Conservation (phyloP, 1,140 invertebrate genomes). For the Solenopsis invicta region DNA sequence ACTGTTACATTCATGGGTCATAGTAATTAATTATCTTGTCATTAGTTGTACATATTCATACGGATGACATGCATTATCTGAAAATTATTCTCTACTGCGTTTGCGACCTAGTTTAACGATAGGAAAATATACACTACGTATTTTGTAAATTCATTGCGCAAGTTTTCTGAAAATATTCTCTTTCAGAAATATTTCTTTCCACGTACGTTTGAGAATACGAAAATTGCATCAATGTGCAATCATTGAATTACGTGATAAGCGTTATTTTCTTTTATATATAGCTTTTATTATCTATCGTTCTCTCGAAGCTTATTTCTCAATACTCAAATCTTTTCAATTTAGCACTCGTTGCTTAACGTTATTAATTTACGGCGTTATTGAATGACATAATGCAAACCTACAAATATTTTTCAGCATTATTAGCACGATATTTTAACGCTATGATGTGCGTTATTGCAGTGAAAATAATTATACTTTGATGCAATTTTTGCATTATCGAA, state of each 20-base stretch:
- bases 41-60: background rate
- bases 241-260: background rate
- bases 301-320: background rate
- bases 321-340: background rate
- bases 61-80: background rate
- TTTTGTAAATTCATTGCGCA: background rate
- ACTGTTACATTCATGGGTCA: background rate
- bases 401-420: background rate
- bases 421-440: background rate
- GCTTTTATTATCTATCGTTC: background rate
- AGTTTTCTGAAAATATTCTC: background rate
- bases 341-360: background rate
- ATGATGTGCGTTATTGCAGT: background rate
- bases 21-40: background rate
- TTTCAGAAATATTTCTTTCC: background rate
- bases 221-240: slow-evolving; percentile 9
- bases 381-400: background rate
- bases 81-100: slow-evolving; percentile 8
- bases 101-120: background rate
- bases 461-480: background rate
- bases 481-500: slow-evolving; percentile 8
- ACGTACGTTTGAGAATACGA: background rate
- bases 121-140: background rate
- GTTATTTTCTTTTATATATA: background rate
- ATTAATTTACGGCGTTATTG: background rate